Conservation (phyloP, 1,140 invertebrate genomes). For the Anagrus nilaparvatae region DNA sequence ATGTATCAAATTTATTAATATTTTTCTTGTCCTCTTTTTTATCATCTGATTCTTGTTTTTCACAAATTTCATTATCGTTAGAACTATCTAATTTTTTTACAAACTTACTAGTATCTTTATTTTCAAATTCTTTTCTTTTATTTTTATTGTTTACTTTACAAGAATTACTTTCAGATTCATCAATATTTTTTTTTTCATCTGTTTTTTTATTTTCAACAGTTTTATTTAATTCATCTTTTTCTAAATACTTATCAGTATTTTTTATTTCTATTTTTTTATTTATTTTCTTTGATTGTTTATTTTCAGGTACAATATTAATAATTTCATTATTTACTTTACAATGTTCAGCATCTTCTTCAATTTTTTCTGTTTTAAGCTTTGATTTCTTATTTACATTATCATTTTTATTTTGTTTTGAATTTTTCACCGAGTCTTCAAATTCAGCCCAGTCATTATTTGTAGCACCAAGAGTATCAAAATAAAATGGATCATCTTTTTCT, state of each 20-base stretch:
- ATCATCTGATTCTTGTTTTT: not conserved
- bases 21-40: constrained; percentile 16
- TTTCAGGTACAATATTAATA: too few species aligned
- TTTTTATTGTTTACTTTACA: too few species aligned
- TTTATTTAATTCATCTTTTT: constrained; percentile 17
- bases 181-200: constrained; percentile 8
- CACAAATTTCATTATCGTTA: not conserved
- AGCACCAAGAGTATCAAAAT: constrained; percentile 17
- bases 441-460: constrained; percentile 29
- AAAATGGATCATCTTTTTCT: constrained; percentile 22
- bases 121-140: too few species aligned
- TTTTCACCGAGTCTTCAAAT: constrained; percentile 22
- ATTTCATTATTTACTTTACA: constrained; percentile 10
- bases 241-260: constrained; percentile 13
- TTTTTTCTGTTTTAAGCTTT: constrained; percentile 12
- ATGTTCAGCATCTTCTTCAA: constrained; percentile 19
- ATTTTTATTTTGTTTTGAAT: constrained; percentile 13
- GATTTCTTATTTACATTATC: constrained; percentile 5
- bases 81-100: too few species aligned
- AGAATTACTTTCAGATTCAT: too few species aligned
- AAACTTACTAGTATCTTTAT: constrained; percentile 10
- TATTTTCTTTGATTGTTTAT: too few species aligned
- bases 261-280: too few species aligned
- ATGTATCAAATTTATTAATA: constrained; percentile 24
- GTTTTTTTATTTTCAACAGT: constrained; percentile 20